Percentiles rank a stretch among this genome's conserved stretches.
phyloP scores from a whole-genome alignment of 2,113 vertebrate species.

The Synodontis membranacea region DNA sequence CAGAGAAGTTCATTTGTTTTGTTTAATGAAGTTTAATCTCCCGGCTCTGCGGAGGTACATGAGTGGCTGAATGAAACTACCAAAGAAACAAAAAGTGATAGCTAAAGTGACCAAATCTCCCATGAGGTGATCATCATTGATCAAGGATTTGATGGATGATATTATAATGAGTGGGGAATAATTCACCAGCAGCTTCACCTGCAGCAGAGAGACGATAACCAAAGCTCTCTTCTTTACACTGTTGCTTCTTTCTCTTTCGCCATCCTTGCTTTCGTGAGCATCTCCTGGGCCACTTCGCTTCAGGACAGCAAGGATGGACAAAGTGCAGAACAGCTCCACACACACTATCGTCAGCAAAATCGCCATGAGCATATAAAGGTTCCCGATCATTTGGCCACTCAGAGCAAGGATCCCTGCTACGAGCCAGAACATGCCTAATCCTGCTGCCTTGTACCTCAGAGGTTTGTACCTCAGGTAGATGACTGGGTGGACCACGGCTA shows the following conservation, averaged over 20 bases:
- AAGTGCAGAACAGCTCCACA: neutral
- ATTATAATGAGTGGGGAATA: neutral
- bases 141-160: neutral
- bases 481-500: slow-evolving; percentile 27
- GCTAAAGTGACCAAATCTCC: neutral
- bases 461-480: slow-evolving; percentile 26
- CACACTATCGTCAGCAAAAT: neutral
- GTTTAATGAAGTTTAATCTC: neutral
- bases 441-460: neutral
- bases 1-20: neutral
- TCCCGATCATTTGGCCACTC: neutral
- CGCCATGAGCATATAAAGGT: neutral
- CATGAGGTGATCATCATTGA: neutral
- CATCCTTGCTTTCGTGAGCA: neutral
- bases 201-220: neutral
- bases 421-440: neutral
- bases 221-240: neutral
- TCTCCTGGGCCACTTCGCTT: neutral
- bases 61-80: neutral
- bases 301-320: neutral
- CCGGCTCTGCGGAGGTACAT: neutral
- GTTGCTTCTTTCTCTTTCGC: neutral
- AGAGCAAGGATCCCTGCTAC: neutral
- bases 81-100: neutral
- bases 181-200: neutral